Percentiles rank a stretch among this genome's conserved stretches.
These are phyloP conservation scores for Leptatherina wallacei DNA, from an alignment of 2,797 vertebrate genomes.

Conservation along the genomic window DNA sequence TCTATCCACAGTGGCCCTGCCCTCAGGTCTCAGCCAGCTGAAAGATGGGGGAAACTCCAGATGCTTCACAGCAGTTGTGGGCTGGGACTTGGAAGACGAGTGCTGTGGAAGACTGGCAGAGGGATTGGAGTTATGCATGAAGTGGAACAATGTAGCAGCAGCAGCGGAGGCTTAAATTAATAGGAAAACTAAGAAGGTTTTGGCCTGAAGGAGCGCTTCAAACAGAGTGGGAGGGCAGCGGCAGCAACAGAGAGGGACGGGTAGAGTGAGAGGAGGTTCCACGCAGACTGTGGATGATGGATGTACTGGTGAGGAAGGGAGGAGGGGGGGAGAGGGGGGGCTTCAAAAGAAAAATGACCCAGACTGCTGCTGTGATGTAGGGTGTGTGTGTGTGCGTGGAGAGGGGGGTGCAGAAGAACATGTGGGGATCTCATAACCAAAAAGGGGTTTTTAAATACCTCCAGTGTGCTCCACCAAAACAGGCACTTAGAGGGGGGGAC, in stretches of 20 bases:
- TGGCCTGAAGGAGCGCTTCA: slow-evolving; percentile 36
- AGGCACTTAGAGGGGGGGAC: slow-evolving; percentile 1
- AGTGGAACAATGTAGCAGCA: slow-evolving; percentile 62
- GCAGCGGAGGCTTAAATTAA: slow-evolving; percentile 55
- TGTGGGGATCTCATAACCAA: slow-evolving; percentile 72
- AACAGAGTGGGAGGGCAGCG: slow-evolving; percentile 29
- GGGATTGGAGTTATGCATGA: slow-evolving; percentile 52
- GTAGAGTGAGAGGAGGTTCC: slow-evolving; percentile 61
- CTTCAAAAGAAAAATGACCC: slow-evolving; percentile 76
- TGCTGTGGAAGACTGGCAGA: slow-evolving; percentile 38
- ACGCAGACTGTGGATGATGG: slow-evolving; percentile 73
- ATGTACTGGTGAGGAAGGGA: slow-evolving; percentile 71
- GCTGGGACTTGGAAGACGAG: slow-evolving; percentile 53
- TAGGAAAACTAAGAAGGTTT: slow-evolving; percentile 48
- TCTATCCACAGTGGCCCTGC: slow-evolving; percentile 64
- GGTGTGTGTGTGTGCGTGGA: slow-evolving; percentile 4
- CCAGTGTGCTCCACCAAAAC: slow-evolving; percentile 11
- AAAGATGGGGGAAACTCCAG: slow-evolving; percentile 71
- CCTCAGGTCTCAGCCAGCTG: slow-evolving; percentile 71
- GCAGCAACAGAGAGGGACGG: slow-evolving; percentile 43
- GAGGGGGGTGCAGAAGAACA: slow-evolving; percentile 57
- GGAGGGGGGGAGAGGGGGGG: slow-evolving; percentile 26
- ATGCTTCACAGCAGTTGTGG: slow-evolving; percentile 78
- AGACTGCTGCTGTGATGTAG: slow-evolving; percentile 62
- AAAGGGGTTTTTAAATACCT: slow-evolving; percentile 26